A percentile compares a stretch with the other conserved stretches of the same genome.
Evolutionary conservation across 2,113 vertebrate species (phyloP).

Genomic region (Atractosteus spatula): DNA sequence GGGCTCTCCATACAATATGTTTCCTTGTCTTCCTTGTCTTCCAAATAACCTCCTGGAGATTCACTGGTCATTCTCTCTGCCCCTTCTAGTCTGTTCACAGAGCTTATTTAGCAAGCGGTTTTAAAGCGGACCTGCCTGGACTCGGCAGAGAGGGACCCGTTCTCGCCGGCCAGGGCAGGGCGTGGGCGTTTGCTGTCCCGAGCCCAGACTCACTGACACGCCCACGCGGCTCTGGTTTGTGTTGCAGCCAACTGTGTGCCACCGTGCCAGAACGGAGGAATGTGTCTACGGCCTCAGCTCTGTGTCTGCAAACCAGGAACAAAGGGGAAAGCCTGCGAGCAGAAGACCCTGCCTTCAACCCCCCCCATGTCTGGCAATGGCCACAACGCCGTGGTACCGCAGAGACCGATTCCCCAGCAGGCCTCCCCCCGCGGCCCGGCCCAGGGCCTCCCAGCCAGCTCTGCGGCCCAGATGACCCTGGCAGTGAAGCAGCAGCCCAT

Average conservation of each 20-base stretch:
- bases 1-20: too few species aligned
- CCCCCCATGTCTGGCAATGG: conserved; percentile 53
- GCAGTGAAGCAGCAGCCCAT: conserved; percentile 81
- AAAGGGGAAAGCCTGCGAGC: conserved; percentile 84
- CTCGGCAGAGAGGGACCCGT: too few species aligned
- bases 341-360: conserved; percentile 57
- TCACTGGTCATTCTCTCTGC: too few species aligned
- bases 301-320: conserved; percentile 93
- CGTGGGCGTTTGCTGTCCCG: too few species aligned
- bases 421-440: conserved; percentile 55
- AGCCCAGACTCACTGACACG: too few species aligned
- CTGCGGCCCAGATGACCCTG: conserved; percentile 80
- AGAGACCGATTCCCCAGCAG: conserved; percentile 78
- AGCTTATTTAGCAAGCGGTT: too few species aligned
- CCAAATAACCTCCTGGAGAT: too few species aligned
- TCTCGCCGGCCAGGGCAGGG: too few species aligned
- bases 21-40: too few species aligned
- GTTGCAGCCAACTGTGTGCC: conserved; percentile 86
- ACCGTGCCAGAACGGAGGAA: conserved; percentile 91
- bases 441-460: conserved; percentile 60
- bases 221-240: conserved; percentile 32
- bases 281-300: conserved; percentile 91
- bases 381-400: conserved; percentile 62
- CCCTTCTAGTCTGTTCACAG: too few species aligned
- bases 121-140: too few species aligned